Conservation (phyloP, 2,797 vertebrate species). For the Characodon lateralis region DNA sequence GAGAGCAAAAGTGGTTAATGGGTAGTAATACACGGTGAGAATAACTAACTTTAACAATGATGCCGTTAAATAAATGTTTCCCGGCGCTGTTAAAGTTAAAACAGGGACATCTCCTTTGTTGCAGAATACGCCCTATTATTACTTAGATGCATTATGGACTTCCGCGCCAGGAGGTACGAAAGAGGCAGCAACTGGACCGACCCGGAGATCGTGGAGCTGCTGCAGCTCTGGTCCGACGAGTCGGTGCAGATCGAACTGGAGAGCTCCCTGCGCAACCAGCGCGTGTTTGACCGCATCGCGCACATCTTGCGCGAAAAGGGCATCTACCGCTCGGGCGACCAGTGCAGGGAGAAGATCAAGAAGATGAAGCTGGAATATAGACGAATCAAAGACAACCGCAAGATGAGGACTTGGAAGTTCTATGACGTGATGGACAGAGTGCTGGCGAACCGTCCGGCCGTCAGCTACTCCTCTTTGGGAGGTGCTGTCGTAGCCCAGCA, state of each 20-base stretch:
- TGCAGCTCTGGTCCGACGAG: conserved; percentile 90
- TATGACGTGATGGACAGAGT: conserved; percentile 93
- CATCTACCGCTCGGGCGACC: conserved; percentile 87
- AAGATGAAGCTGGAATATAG: conserved; percentile 95
- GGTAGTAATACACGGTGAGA: background rate
- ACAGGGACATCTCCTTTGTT: conserved; percentile 10
- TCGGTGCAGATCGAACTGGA: conserved; percentile 88
- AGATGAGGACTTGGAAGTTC: conserved; percentile 89
- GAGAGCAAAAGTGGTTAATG: conserved; percentile 1
- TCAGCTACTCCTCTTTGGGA: conserved; percentile 82
- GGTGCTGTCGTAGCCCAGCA: conserved; percentile 81
- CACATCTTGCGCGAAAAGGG: conserved; percentile 87
- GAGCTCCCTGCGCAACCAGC: conserved; percentile 90
- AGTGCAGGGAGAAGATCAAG: conserved; percentile 93
- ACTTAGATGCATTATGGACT: conserved; percentile 81
- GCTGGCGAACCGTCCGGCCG: conserved; percentile 83
- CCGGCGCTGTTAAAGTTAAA: background rate
- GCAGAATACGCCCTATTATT: conserved; percentile 16
- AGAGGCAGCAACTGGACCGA: conserved; percentile 92
- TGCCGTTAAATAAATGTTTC: background rate
- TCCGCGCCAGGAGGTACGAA: conserved; percentile 87
- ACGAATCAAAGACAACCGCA: conserved; percentile 89
- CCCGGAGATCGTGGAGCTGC: conserved; percentile 89
- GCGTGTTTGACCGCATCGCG: conserved; percentile 90
- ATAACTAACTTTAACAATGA: background rate